These are phyloP conservation scores for Eidolon helvum DNA, from an alignment of 2,113 vertebrate species.

Conservation along the genomic window DNA sequence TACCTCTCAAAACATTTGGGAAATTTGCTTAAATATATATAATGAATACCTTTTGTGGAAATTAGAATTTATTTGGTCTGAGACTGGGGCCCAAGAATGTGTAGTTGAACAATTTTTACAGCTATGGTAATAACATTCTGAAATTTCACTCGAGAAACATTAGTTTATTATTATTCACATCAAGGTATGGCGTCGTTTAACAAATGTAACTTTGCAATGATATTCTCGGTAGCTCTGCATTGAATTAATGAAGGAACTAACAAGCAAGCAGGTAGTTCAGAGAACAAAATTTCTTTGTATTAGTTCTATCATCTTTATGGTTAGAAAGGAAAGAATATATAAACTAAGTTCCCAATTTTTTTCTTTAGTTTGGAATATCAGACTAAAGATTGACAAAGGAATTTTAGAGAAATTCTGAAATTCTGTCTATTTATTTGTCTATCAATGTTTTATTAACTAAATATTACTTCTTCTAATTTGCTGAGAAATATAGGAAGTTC, in stretches of 20 bases:
- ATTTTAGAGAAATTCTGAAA: background rate
- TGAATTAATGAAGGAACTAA: background rate
- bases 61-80: background rate
- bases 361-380: background rate
- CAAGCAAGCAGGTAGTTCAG: background rate
- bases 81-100: background rate
- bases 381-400: background rate
- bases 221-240: background rate
- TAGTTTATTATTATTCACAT: background rate
- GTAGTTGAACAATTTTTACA: background rate
- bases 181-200: background rate
- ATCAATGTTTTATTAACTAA: background rate
- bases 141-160: background rate
- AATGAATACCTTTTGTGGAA: background rate
- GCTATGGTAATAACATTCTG: background rate
- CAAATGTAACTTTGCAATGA: background rate
- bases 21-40: background rate
- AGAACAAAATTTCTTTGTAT: background rate
- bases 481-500: background rate
- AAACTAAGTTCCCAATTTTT: background rate
- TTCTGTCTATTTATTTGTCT: background rate
- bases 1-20: background rate
- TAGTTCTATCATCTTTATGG: background rate
- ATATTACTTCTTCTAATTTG: background rate
- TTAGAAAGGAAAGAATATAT: accelerated